Base-by-base conservation (phyloP, 2,113 vertebrate genomes). In the Peromyscus polionotus region DNA sequence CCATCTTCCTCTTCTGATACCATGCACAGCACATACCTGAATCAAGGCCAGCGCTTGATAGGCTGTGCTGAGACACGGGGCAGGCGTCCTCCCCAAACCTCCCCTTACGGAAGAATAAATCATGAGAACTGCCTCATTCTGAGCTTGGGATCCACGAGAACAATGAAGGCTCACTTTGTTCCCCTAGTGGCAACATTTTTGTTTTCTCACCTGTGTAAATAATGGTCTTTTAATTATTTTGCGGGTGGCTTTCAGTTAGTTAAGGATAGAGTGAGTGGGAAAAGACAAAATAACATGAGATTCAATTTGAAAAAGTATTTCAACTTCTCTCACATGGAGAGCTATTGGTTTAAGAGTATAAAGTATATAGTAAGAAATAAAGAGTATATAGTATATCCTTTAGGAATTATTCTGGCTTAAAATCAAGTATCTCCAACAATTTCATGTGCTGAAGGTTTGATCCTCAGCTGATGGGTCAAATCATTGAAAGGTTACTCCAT, bases 1-100 rank as follows among this genome's bases (percentile, higher is more conserved):
- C 88, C 76, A 33, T 94, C 72, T 61, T 92, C n/a, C 80, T 95
- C 83, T 97, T 81, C 95, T 92, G 88, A 92, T 86, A 70, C 88
- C 95, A 94, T n/a, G 90, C 90, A 94, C 20, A 77, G 48, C 84
- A 73, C 93, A 68, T 88, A 88, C 88, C 88, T 92, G 73, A 72
- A 79, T 45, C 77, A 51, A 72, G 95, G 39, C 86, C 39, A n/a
- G n/a, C 72, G 88, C 36, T 79, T 39, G 16, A 4, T 17, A 72
- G 86, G 86, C 75, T 57, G 73, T 97, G 88, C 80, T 95, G 85
- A 95, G 93, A 54, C 70, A 93, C 73, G 88, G 85, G 31, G 28
- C 48, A 61, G 72, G 20, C 11, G 90, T 76, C 7, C 12, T 36
- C 68, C 42, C 57, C 42, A 72, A 75, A 72, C 57, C 61, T 61